Conservation (phyloP, 2,113 vertebrate species). For the Syrrhaptes paradoxus region DNA sequence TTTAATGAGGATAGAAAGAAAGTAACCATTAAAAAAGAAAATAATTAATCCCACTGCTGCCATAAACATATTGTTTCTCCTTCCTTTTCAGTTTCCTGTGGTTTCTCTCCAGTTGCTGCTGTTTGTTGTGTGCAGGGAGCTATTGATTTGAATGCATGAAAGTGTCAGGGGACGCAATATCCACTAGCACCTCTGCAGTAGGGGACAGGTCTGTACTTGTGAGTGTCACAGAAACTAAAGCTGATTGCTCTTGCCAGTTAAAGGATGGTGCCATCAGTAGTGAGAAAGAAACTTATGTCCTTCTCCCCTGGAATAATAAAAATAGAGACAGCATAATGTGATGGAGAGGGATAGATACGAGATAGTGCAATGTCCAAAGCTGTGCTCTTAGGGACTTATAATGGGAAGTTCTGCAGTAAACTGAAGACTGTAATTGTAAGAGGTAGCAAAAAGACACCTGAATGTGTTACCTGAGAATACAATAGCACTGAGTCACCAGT, state of each 20-base stretch:
- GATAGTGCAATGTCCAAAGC: background rate
- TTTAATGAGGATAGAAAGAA: background rate
- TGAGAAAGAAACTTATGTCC: background rate
- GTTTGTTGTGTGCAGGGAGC: background rate
- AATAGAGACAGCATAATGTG: background rate
- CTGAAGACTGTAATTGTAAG: background rate
- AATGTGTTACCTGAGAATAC: background rate
- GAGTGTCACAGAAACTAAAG: background rate
- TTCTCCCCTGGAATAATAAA: background rate
- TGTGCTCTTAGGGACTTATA: background rate
- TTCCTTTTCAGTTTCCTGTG: background rate
- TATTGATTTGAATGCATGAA: background rate
- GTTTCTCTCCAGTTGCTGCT: background rate
- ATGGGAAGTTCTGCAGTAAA: background rate
- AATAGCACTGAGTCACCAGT: background rate
- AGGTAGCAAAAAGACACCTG: background rate
- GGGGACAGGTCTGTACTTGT: background rate
- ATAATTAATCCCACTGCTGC: background rate
- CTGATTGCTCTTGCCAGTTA: background rate
- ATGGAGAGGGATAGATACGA: background rate
- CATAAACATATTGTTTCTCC: background rate
- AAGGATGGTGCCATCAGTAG: background rate
- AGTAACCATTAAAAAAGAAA: background rate
- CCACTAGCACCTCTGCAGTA: background rate
- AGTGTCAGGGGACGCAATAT: background rate